Conservation (phyloP, 2,113 vertebrate species). For the Morone saxatilis region DNA sequence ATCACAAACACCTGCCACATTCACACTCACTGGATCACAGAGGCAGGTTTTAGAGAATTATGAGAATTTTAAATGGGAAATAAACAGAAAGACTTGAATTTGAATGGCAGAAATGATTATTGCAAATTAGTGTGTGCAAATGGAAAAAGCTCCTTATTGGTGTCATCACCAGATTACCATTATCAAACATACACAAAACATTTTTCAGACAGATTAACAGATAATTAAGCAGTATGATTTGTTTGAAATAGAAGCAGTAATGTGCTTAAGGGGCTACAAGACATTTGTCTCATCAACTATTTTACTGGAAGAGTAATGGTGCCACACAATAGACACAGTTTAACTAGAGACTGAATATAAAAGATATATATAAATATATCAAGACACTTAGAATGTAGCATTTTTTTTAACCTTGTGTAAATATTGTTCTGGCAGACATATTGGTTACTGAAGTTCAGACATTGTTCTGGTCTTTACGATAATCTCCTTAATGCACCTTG, state of each 20-base stretch:
- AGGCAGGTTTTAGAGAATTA: background rate
- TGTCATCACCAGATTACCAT: conserved; percentile 29
- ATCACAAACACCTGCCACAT: background rate
- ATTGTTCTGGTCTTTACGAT: conserved; percentile 74
- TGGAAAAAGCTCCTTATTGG: background rate
- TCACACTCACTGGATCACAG: background rate
- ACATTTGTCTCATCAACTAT: conserved; percentile 31
- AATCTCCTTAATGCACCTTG: conserved; percentile 79
- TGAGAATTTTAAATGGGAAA: conserved; percentile 23
- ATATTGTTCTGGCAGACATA: conserved; percentile 55
- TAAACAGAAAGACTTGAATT: conserved; percentile 7
- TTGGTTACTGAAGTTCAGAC: conserved; percentile 73
- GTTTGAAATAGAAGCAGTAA: conserved; percentile 2
- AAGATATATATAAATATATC: conserved; percentile 51
- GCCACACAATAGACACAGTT: conserved; percentile 31
- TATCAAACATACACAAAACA: background rate
- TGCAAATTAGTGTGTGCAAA: conserved; percentile 5
- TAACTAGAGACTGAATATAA: conserved; percentile 12
- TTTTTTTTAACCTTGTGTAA: conserved; percentile 57
- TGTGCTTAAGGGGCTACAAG: background rate
- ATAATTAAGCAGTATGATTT: background rate
- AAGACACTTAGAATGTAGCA: conserved; percentile 43
- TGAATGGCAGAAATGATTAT: conserved; percentile 29
- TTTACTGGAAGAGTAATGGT: conserved; percentile 4
- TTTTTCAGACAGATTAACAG: background rate